These are phyloP conservation scores for Glossophaga mutica DNA, from an alignment of 2,797 vertebrate genomes.

Conservation along the genomic window DNA sequence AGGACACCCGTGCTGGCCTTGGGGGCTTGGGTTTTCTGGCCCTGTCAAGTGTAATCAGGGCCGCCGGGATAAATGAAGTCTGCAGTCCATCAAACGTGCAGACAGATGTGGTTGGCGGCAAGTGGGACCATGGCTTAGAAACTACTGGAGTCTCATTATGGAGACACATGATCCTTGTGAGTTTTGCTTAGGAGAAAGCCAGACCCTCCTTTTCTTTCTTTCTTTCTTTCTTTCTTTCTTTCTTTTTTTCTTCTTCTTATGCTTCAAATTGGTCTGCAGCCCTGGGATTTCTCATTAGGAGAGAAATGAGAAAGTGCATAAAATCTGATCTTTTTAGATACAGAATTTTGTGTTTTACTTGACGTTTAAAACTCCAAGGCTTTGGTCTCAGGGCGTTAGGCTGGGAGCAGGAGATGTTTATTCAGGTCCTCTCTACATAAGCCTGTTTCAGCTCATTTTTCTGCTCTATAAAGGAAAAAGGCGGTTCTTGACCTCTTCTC, in stretches of 20 bases:
- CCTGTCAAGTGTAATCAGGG: neutral
- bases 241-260: neutral
- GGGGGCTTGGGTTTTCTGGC: neutral
- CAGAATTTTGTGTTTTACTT: conserved; percentile 23
- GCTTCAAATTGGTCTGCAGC: neutral
- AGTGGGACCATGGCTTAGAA: conserved; percentile 64
- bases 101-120: conserved; percentile 29
- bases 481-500: neutral
- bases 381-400: conserved; percentile 34
- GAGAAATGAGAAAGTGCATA: conserved; percentile 22
- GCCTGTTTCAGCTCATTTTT: neutral
- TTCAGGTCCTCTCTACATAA: neutral
- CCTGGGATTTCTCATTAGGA: conserved; percentile 58
- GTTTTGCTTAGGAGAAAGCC: conserved; percentile 69
- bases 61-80: conserved; percentile 24
- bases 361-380: conserved; percentile 45
- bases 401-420: neutral
- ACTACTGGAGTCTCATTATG: conserved; percentile 79
- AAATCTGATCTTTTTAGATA: conserved; percentile 41
- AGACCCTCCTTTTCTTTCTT: neutral
- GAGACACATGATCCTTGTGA: conserved; percentile 78
- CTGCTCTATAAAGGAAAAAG: neutral
- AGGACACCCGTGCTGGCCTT: neutral
- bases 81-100: conserved; percentile 48
- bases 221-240: fast-evolving